Evolutionary conservation across 2,113 vertebrate species (phyloP).

Genomic region (Semicossyphus pulcher): DNA sequence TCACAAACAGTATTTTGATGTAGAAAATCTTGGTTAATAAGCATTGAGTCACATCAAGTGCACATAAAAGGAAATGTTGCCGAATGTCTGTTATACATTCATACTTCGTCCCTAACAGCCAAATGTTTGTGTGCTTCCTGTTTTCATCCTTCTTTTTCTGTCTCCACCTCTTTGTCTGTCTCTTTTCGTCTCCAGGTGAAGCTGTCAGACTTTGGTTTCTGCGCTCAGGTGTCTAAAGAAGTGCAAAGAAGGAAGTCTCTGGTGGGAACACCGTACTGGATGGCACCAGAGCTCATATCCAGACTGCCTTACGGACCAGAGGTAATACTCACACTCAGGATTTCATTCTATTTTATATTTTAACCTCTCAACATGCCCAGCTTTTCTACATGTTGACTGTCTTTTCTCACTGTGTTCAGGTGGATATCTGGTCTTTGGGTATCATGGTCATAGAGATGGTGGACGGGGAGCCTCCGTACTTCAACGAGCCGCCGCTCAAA

Average conservation of each 20-base stretch:
- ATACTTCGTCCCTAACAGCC: no score
- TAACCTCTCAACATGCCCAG: background rate
- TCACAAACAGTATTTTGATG: no score
- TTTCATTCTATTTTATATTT: background rate
- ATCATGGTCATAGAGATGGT: conserved; percentile 99
- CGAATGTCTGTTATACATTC: no score
- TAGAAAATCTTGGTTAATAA: no score
- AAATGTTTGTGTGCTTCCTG: no score
- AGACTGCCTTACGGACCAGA: conserved; percentile 91
- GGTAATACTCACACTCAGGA: conserved; percentile 62
- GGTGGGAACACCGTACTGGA: conserved; percentile 94
- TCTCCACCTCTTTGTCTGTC: background rate
- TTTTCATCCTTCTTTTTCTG: background rate
- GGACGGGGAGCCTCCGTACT: conserved; percentile 95
- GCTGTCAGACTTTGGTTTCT: conserved; percentile 96
- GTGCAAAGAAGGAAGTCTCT: conserved; percentile 91
- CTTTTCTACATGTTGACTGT: background rate
- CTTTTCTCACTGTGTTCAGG: conserved; percentile 66
- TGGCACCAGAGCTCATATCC: conserved; percentile 95
- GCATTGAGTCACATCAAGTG: no score
- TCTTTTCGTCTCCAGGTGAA: conserved; percentile 86
- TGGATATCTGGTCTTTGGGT: conserved; percentile 96
- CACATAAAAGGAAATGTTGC: no score
- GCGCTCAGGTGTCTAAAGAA: conserved; percentile 93
- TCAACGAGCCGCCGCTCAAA: conserved; percentile 95